These are phyloP conservation scores for Leptura quadrifasciata DNA, from an alignment of 2,888 invertebrate species.

Conservation along the genomic window DNA sequence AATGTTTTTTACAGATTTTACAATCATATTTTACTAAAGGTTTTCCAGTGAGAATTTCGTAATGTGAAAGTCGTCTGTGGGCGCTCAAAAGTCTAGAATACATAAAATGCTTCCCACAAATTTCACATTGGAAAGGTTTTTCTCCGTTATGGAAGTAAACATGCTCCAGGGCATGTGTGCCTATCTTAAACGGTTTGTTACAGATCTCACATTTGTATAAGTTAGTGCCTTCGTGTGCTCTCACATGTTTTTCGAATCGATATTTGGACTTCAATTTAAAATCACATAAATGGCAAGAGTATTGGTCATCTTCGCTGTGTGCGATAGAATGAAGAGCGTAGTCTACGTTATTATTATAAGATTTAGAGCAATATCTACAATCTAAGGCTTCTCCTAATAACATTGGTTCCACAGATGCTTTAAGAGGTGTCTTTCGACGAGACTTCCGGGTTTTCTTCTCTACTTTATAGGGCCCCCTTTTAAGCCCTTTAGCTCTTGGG, in stretches of 20 bases:
- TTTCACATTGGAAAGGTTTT: slow-evolving; percentile 75
- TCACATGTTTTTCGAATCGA: slow-evolving; percentile 70
- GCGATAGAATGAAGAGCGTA: slow-evolving; percentile 65
- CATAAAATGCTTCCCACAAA: slow-evolving; percentile 76
- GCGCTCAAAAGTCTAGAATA: slow-evolving; percentile 74
- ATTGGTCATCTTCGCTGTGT: slow-evolving; percentile 63
- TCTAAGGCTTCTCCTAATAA: slow-evolving; percentile 65
- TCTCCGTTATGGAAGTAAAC: slow-evolving; percentile 68
- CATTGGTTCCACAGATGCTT: slow-evolving; percentile 45
- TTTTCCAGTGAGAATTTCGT: slow-evolving; percentile 69
- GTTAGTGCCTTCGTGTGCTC: slow-evolving; percentile 65
- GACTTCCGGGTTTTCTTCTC: slow-evolving; percentile 41
- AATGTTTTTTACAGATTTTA: slow-evolving; percentile 73
- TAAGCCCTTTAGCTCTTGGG: slow-evolving; percentile 5
- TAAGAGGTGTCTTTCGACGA: slow-evolving; percentile 38
- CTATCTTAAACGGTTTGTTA: slow-evolving; percentile 56
- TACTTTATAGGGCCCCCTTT: slow-evolving; percentile 29
- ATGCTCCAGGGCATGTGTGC: slow-evolving; percentile 66
- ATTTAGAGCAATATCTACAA: slow-evolving; percentile 65
- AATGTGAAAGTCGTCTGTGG: slow-evolving; percentile 74
- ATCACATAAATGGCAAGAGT: slow-evolving; percentile 67
- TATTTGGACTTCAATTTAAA: slow-evolving; percentile 66
- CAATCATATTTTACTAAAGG: slow-evolving; percentile 72
- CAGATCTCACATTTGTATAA: slow-evolving; percentile 53
- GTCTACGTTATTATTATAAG: slow-evolving; percentile 64